These are phyloP conservation scores for Phalera bucephala DNA, from an alignment of 2,888 invertebrate species.

Conservation along the genomic window DNA sequence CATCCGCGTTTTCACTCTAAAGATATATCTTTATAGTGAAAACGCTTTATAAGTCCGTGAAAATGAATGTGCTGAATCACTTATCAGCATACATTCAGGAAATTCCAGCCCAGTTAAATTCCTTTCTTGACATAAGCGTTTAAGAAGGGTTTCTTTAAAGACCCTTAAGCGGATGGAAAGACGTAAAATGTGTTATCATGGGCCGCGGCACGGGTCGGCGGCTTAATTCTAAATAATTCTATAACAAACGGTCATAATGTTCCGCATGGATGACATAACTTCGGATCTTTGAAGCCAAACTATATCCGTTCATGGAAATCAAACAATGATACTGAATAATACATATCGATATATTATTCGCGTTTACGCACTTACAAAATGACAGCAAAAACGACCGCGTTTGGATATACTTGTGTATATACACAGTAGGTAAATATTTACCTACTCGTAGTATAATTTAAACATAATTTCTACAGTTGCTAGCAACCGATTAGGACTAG, in stretches of 20 bases:
- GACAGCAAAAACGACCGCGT: too few species aligned
- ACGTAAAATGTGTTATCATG: constrained; percentile 13
- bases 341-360: too few species aligned
- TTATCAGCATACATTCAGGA: neutral
- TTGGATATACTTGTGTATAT: too few species aligned
- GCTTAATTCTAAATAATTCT: constrained; percentile 10
- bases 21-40: too few species aligned
- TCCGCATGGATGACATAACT: neutral
- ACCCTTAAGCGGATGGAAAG: constrained; percentile 16
- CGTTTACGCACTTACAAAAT: too few species aligned
- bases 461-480: too few species aligned
- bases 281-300: neutral
- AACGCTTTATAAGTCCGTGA: neutral
- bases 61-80: neutral
- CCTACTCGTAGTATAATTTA: too few species aligned
- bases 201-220: constrained; percentile 3
- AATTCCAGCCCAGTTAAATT: neutral
- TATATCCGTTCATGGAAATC: too few species aligned
- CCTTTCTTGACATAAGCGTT: constrained; percentile 13
- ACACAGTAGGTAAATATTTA: too few species aligned
- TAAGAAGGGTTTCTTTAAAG: constrained; percentile 13
- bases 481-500: too few species aligned
- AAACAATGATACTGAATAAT: too few species aligned
- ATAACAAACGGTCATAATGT: constrained; percentile 1
- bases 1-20: too few species aligned